Conservation (phyloP, 2,888 invertebrate species). For the Empis stercorea region DNA sequence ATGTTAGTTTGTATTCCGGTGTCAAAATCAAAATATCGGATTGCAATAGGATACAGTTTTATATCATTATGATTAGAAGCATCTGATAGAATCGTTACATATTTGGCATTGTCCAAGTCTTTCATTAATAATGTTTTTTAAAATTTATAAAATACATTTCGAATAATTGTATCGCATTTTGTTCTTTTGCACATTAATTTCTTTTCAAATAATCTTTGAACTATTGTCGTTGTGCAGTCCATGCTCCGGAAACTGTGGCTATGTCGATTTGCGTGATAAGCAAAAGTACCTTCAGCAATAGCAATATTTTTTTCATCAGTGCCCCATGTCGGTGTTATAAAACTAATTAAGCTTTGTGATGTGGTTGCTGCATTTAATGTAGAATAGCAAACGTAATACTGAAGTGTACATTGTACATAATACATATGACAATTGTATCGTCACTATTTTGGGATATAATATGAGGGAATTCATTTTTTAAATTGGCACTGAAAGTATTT, state of each 20-base stretch:
- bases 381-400: neutral
- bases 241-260: neutral
- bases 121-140: neutral
- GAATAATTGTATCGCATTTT: neutral
- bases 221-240: neutral
- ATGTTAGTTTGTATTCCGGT: constrained; percentile 8
- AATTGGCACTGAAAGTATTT: neutral
- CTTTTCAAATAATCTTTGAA: neutral
- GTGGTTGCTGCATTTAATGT: neutral
- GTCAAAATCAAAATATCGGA: constrained; percentile 4
- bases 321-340: neutral
- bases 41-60: constrained; percentile 5
- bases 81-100: neutral
- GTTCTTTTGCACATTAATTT: neutral
- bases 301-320: neutral
- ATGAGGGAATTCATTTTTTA: neutral
- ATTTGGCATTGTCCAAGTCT: constrained; percentile 8
- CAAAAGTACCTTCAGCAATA: neutral
- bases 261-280: neutral
- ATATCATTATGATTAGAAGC: constrained; percentile 8
- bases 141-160: neutral
- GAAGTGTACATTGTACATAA: neutral
- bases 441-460: neutral
- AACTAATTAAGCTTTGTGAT: neutral
- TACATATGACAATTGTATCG: neutral